Evolutionary conservation across 1,140 invertebrate genomes (phyloP), one percentile per base, ranked within the genome.

Genomic region (Penaeus japonicus): DNA sequence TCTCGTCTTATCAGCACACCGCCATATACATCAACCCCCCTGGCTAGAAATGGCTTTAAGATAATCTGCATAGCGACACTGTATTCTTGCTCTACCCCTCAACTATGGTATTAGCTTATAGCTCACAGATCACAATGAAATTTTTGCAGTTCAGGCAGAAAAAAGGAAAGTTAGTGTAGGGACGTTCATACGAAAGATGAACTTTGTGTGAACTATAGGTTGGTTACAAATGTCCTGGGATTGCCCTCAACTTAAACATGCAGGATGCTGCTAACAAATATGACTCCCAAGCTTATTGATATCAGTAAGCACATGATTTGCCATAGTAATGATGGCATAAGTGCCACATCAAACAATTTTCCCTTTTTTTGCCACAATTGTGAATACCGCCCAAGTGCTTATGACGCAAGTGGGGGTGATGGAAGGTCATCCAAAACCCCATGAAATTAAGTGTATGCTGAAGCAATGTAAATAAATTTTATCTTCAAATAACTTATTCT

Each of bases 401-500:
- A 62, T 78, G 65, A 83, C 78, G 87, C 85, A 82, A 65, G 24
- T 78, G 85, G 62, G 87, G 80, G 27, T 55, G 65, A 54, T 24
- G 78, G 55, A 47, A 59, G 27, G 59, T 47, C 47, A 47, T 39
- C 77, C 57, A 70, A 35, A 54, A 77, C 70, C 65, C 87, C 80
- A 82, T 82, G 62, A 83, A 82, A 82, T 82, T 88, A 73, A 88
- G 70, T 88, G 87, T 88, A 88, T 78, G 80, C 87, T 88, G 87
- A 88, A 88, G 87, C 87, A 88, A 82, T 88, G 87, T 88, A 88
- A 88, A 88, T 88, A 88, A 88, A 88, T 82, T 83, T 82, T 88
- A 88, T 88, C 87, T 88, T 83, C 81, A 88, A 82, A 83, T 75
- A 65, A 83, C 35, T 54, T 47, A 15, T 47, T 47, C 47, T 47